phyloP scores from a whole-genome alignment of 2,113 vertebrate species.

The Heloderma charlesbogerti region DNA sequence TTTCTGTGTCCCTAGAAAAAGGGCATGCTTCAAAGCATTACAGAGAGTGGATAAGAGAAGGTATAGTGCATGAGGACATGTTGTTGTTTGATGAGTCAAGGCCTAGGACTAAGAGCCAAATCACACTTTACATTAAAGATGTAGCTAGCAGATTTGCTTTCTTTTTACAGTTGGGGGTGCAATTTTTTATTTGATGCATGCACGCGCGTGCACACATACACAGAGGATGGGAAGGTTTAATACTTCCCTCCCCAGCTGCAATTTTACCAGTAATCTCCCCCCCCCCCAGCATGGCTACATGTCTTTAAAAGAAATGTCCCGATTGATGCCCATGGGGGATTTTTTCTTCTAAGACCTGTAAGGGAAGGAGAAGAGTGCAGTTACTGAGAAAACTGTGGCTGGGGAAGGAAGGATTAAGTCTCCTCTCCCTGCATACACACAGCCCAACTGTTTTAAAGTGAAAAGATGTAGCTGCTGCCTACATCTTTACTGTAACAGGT shows the following conservation, averaged over 20 bases:
- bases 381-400: not conserved
- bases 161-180: not conserved
- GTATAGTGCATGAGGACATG: not conserved
- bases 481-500: not conserved
- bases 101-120: not conserved
- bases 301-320: not conserved
- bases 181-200: not conserved
- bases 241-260: not conserved
- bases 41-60: not conserved
- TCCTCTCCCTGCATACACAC: too few relatives aligned
- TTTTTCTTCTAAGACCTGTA: not conserved
- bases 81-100: not conserved
- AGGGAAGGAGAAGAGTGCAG: too few relatives aligned
- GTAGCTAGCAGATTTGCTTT: not conserved
- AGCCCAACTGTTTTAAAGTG: too few relatives aligned
- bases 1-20: not conserved
- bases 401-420: not conserved
- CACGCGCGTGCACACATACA: too few relatives aligned
- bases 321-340: not conserved
- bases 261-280: too few relatives aligned
- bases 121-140: not conserved
- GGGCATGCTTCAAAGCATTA: too few relatives aligned
- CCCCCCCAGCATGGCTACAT: not conserved
- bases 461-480: not conserved
- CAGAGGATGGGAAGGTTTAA: not conserved